phyloP scores from a whole-genome alignment of 1,140 invertebrate species.

The Sycophila sp. region DNA sequence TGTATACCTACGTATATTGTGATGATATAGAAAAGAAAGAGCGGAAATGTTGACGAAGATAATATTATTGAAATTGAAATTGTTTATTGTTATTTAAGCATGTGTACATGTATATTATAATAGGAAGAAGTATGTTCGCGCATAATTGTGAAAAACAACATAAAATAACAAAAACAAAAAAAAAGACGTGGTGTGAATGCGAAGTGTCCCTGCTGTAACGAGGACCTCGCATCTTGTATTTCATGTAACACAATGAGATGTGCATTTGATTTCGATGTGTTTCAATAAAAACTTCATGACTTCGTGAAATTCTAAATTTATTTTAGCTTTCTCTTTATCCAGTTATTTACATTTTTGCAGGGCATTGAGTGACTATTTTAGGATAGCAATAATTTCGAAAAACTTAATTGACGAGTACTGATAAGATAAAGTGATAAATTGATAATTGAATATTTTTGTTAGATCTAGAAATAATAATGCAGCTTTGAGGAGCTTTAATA shows the following conservation, averaged over 20 bases:
- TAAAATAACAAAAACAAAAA: not conserved
- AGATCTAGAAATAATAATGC: no score
- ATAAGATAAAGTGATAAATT: no score
- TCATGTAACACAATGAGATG: conserved; percentile 24
- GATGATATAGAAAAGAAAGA: not conserved
- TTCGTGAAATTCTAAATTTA: no score
- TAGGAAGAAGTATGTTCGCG: conserved; percentile 8
- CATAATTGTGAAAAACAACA: not conserved
- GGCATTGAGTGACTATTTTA: no score
- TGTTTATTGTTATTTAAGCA: conserved; percentile 10
- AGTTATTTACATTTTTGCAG: no score
- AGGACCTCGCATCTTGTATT: not conserved
- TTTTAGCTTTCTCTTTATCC: no score
- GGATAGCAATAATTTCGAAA: no score
- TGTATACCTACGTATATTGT: conserved; percentile 1
- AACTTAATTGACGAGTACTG: no score
- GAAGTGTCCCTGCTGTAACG: not conserved
- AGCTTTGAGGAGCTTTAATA: no score
- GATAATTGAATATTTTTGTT: no score
- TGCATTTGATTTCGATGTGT: conserved; percentile 32
- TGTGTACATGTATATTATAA: conserved; percentile 32
- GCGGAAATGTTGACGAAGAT: no score
- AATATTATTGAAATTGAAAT: no score
- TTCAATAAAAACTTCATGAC: conserved; percentile 32
- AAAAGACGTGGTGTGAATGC: not conserved